phyloP scores from a whole-genome alignment of 2,797 vertebrate species.

The Octomys mimax region DNA sequence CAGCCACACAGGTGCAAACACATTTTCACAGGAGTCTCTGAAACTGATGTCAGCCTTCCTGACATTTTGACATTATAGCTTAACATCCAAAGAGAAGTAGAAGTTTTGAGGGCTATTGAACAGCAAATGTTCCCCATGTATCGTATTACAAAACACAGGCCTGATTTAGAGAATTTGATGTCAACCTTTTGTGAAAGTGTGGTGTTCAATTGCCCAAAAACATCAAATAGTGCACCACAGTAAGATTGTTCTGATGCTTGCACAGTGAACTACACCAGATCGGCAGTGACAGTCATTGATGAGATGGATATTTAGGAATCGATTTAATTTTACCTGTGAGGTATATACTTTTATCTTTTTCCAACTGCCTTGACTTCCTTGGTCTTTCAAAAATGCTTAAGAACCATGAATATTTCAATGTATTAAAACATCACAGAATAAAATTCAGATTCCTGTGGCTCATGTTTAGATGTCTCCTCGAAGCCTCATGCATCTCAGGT shows the following conservation, averaged over 20 bases:
- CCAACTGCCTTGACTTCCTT: neutral
- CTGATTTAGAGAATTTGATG: slow-evolving; percentile 54
- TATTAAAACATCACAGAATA: neutral
- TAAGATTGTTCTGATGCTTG: slow-evolving; percentile 40
- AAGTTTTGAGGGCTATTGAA: slow-evolving; percentile 73
- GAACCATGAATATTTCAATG: neutral
- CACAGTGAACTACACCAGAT: slow-evolving; percentile 20
- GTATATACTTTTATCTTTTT: neutral
- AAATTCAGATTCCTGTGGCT: neutral
- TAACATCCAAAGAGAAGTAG: slow-evolving; percentile 61
- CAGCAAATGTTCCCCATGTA: slow-evolving; percentile 67
- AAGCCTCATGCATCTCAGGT: neutral
- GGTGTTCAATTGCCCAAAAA: slow-evolving; percentile 64
- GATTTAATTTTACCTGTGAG: slow-evolving; percentile 27
- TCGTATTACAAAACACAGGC: slow-evolving; percentile 68
- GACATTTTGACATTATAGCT: slow-evolving; percentile 62
- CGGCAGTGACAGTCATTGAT: neutral
- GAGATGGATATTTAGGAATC: neutral
- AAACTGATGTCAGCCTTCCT: neutral
- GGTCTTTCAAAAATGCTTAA: slow-evolving; percentile 30
- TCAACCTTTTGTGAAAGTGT: slow-evolving; percentile 61
- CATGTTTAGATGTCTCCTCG: neutral
- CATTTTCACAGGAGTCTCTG: slow-evolving; percentile 35
- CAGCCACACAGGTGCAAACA: neutral
- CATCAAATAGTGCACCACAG: neutral